A percentile compares a stretch with the other conserved stretches of the same genome.
phyloP scores from a whole-genome alignment of 1,140 invertebrate species.

The Polypedilum vanderplanki region DNA sequence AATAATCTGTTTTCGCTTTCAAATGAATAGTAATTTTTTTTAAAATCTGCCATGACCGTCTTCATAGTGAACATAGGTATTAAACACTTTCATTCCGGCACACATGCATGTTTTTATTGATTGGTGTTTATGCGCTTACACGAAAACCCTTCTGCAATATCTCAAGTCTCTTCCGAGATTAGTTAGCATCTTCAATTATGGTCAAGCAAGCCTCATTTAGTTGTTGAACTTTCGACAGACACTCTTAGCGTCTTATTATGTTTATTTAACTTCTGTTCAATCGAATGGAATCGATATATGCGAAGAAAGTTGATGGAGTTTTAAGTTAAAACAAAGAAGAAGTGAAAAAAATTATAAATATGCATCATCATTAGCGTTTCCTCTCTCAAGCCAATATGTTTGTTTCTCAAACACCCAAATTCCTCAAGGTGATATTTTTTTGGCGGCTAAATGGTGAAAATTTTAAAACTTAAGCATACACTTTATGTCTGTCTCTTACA shows the following conservation, averaged over 20 bases:
- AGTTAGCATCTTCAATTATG: too few species aligned
- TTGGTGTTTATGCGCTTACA: too few species aligned
- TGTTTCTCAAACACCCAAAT: conserved; percentile 4
- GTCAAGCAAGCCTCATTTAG: too few species aligned
- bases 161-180: too few species aligned
- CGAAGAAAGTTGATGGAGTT: neutral
- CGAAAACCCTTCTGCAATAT: too few species aligned
- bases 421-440: conserved; percentile 2
- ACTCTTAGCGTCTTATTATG: neutral
- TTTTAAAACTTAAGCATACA: neutral
- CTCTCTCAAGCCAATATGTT: neutral
- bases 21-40: conserved; percentile 2
- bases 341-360: conserved; percentile 8
- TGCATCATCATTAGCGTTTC: conserved; percentile 17
- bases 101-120: too few species aligned
- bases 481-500: neutral
- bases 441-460: neutral
- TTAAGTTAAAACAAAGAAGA: neutral
- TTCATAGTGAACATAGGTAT: too few species aligned
- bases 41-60: neutral
- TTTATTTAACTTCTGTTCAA: conserved; percentile 1
- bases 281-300: neutral
- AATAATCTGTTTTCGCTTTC: conserved; percentile 10
- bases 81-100: too few species aligned
- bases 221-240: too few species aligned